Evolutionary conservation across 1,140 invertebrate species (phyloP), one percentile per base, ranked within the genome.

Genomic region (Trinorchestia longiramus): DNA sequence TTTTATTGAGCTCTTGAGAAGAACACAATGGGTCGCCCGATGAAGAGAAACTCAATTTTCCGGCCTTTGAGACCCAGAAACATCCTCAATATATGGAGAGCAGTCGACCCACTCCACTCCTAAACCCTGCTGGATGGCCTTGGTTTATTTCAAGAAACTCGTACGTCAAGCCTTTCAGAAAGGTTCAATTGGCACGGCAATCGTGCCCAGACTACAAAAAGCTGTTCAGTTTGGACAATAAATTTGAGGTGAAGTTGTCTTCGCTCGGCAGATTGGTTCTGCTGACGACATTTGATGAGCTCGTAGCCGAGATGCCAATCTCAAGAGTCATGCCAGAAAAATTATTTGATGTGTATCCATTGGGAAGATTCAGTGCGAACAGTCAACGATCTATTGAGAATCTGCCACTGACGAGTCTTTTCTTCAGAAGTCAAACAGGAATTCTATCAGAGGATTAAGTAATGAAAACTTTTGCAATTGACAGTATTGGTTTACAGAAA

Each of bases 191-290:
- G 92, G 92, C 92, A 28, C 92, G 6, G 92, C 92, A 94, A 94
- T 94, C 92, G 92, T 94, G 92, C 40, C 41, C 92, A 94, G 92
- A 44, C 92, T 94, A 47, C 92, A 94, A 94, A 94, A 94, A 94
- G 92, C 43, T 23, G 36, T 43, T 47, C 43, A 94, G 92, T 94
- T 94, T 94, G 92, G 43, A 44, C 92, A 45, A 94, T 94, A 94
- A 94, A 94, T 94, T 94, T 94, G 92, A 45, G 92, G 92, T 94
- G 44, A 94, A 94, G 92, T 94, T 94, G 92, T 94, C 92, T 94
- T 94, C 92, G 43, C 92, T 94, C 44, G 92, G 43, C 92, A 94
- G 92, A 94, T 94, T 94, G 92, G 41, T 94, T 40, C 92, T 94
- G 92, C 92, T 94, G 92, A 94, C 92, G 92, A 94, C 92, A 94